These are phyloP conservation scores for Acanthiza pusilla DNA, from an alignment of 2,797 vertebrate species.

Conservation along the genomic window DNA sequence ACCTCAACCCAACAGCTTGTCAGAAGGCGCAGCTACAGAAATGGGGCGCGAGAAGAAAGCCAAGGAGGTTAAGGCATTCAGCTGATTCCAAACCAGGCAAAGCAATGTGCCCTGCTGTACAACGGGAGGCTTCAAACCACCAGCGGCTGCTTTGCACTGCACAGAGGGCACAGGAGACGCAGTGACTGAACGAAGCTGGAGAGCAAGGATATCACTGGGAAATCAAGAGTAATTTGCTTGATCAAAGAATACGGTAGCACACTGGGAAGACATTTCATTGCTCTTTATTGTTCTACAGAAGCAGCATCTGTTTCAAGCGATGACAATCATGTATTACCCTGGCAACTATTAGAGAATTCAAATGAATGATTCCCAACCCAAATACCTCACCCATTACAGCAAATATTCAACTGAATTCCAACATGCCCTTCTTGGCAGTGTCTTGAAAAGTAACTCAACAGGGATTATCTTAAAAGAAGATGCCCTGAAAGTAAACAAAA, in stretches of 20 bases:
- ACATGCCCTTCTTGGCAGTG: not conserved
- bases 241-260: not conserved
- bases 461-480: slow-evolving; percentile 1
- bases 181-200: accelerated
- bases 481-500: not conserved
- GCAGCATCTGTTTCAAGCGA: not conserved
- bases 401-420: not conserved
- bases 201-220: not conserved
- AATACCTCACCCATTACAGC: not conserved
- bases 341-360: not conserved
- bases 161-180: not conserved
- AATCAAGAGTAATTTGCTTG: not conserved
- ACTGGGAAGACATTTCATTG: not conserved
- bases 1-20: not conserved
- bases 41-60: not conserved
- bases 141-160: accelerated
- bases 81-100: not conserved
- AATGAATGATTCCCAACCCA: not conserved
- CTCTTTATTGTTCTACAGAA: not conserved
- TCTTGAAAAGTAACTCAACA: not conserved
- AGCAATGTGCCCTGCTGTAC: accelerated
- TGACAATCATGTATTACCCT: not conserved
- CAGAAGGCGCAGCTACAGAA: not conserved
- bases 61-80: not conserved
- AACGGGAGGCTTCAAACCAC: not conserved